These are phyloP conservation scores for Archips xylosteana DNA, from an alignment of 2,888 invertebrate species.

Conservation along the genomic window DNA sequence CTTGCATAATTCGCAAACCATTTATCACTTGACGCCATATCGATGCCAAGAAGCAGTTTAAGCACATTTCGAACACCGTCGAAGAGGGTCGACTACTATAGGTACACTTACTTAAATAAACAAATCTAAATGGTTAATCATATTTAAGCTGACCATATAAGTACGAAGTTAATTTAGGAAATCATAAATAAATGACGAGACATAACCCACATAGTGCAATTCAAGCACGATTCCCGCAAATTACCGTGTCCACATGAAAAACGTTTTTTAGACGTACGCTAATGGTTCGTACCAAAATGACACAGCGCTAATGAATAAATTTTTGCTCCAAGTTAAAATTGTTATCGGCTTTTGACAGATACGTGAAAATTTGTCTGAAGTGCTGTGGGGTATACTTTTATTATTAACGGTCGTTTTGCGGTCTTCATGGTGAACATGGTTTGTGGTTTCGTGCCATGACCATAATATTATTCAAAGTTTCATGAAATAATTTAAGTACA, in stretches of 20 bases:
- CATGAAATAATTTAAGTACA: background rate
- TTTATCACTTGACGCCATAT: constrained; percentile 62
- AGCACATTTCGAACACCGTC: background rate
- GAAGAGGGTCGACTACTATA: background rate
- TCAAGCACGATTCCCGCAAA: constrained; percentile 11
- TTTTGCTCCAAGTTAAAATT: constrained; percentile 61
- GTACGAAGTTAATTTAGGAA: background rate
- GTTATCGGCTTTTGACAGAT: constrained; percentile 63
- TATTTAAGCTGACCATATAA: background rate
- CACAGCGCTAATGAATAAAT: constrained; percentile 69
- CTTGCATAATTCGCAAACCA: constrained; percentile 65
- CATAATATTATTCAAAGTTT: background rate
- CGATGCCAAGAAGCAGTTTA: constrained; percentile 21
- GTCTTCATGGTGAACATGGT: constrained; percentile 12
- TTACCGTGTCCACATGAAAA: constrained; percentile 50
- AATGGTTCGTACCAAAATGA: constrained; percentile 61
- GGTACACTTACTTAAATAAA: background rate
- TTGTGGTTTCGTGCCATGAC: constrained; percentile 5
- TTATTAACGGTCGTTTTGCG: constrained; percentile 29
- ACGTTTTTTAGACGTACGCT: constrained; percentile 64
- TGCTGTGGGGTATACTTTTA: constrained; percentile 45
- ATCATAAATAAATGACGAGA: constrained; percentile 3
- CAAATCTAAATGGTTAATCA: background rate
- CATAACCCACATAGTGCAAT: constrained; percentile 7
- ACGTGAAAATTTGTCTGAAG: constrained; percentile 66